Evolutionary conservation across 2,797 vertebrate genomes (phyloP), one percentile per base, ranked within the genome.

Genomic region (Notoglanidium macrostoma): DNA sequence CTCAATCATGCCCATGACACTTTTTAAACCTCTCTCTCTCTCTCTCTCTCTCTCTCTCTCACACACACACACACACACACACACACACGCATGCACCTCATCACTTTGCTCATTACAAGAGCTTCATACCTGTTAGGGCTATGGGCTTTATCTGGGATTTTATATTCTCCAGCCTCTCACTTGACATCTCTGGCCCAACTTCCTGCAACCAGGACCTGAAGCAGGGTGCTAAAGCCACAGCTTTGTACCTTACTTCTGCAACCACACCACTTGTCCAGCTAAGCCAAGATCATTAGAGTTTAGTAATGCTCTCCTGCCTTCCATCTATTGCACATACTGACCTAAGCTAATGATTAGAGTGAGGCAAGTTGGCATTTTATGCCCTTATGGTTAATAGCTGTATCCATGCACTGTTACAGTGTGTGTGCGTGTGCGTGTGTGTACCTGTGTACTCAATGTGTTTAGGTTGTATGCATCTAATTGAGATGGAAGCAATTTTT

Each of bases 91-190:
- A 88, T 90, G 93, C 92, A 94, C 92, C 90, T 91, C 93, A 94
- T 95, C 94, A 93, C 94, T 94, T 94, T 94, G 92, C 93, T 95
- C 93, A 96, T 96, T 95, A 95, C 93, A 90, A 90, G 89, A 91
- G 93, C 92, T 94, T 94, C 93, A 93, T 94, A 94, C 94, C 91
- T 94, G 93, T 94, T 92, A 88, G 93, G 91, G 92, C 92, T 94
- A 91, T 93, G 91, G 91, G 91, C 93, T 95, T 95, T 96, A 95
- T 95, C 94, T 92, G 91, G 94, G 94, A 94, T 95, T 96, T 95
- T 93, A 94, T 93, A 94, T 94, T 95, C 94, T 91, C 92, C 90
- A 92, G 93, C 90, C 91, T 90, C 91, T 93, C 93, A 94, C 93
- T 95, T 94, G 94, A 95, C 94, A 95, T 92, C 91, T 91, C 88